Base-by-base conservation (phyloP, 2,797 vertebrate species). In the Rhinophrynus dorsalis region DNA sequence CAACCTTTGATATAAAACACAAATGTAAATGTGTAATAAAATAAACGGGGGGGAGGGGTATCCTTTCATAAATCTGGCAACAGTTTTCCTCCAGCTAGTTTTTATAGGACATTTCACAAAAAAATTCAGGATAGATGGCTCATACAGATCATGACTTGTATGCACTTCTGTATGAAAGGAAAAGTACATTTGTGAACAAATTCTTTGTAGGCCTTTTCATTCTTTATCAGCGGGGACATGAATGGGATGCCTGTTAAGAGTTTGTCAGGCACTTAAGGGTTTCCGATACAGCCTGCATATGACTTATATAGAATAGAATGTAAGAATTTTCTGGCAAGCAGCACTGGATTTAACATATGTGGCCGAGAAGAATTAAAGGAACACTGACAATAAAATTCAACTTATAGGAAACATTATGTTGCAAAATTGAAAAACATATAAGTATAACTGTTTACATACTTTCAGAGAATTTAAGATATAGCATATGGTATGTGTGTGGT, bases 291-390 rank as follows among this genome's bases (percentile, higher is more conserved):
- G 18, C 38, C 57, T 61, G 48, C 47, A 57, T 58, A 65, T 72
- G 69, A 72, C 54, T 59, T 33, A 55, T 52, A 65, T 64, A 59
- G 60, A 71, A 51, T 21, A 71, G 35, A 65, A 72, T 71, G 68
- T 56, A 23, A 65, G 60, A 65, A 72, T 65, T 30, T 40, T 65
- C 61, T 65, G 68, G 60, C 60, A 64, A 18, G 11, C 58, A 17
- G 21, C 7, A 12, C 51, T 47, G 54, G 33, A 42, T 33, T 17
- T 65, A 48, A 45, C 59, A 56, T 71, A 71, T 71, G 68, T 57
- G 59, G 42, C 60, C 68, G n/a, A n/a, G n/a, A n/a, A n/a, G n/a
- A n/a, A n/a, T n/a, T n/a, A n/a, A n/a, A n/a, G n/a, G n/a, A n/a
- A n/a, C n/a, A n/a, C n/a, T n/a, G n/a, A n/a, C n/a, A n/a, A n/a